A percentile compares a stretch with the other conserved stretches of the same genome.
Evolutionary conservation across 2,888 invertebrate genomes (phyloP).

Genomic region (Boloria selene): DNA sequence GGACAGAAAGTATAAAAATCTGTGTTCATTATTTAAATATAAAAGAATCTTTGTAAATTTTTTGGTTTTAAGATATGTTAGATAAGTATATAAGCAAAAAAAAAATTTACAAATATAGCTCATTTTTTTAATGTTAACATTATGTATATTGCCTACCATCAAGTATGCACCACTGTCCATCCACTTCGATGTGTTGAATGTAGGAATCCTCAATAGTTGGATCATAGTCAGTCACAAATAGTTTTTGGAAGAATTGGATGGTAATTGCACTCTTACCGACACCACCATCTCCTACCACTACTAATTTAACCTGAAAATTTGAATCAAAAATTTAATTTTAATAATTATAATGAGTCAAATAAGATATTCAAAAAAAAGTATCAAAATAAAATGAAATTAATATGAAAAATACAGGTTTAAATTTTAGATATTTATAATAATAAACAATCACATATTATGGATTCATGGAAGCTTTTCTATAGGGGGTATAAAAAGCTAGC

Average conservation of each 20-base stretch:
- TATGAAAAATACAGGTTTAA: too few relatives aligned
- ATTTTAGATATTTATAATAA: too few relatives aligned
- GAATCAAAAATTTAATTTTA: neutral
- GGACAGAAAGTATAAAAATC: too few relatives aligned
- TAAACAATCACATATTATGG: too few relatives aligned
- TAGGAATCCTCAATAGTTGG: conserved; percentile 98
- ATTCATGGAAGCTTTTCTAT: too few relatives aligned
- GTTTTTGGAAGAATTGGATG: conserved; percentile 97
- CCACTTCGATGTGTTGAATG: conserved; percentile 96
- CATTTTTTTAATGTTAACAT: too few relatives aligned
- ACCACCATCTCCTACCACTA: conserved; percentile 97
- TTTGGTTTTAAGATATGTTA: too few relatives aligned
- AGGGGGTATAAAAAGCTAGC: conserved; percentile 18
- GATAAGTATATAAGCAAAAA: too few relatives aligned
- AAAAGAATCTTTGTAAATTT: too few relatives aligned
- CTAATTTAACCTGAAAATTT: conserved; percentile 87
- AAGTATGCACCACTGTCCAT: conserved; percentile 94
- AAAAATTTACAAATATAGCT: too few relatives aligned
- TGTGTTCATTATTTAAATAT: too few relatives aligned
- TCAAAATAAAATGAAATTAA: too few relatives aligned
- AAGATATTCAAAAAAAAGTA: neutral
- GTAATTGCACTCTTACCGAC: conserved; percentile 98
- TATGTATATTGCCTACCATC: conserved; percentile 84
- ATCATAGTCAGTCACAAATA: conserved; percentile 97
- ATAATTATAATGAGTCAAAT: neutral